Evolutionary conservation across 53 echinoderm and acorn worm species (phyloP).

Genomic region (Holothuria scabra): DNA sequence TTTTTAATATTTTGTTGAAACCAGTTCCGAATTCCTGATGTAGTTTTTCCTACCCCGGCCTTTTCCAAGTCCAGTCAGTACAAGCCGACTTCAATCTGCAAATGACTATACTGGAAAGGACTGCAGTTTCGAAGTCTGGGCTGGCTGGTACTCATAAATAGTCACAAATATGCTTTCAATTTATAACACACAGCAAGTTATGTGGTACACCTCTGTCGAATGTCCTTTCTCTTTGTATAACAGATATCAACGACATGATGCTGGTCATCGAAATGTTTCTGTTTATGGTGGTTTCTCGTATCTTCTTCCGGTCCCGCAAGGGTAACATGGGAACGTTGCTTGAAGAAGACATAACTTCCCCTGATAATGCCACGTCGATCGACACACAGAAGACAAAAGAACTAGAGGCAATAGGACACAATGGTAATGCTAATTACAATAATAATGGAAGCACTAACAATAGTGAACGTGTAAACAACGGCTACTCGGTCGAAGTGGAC

Average conservation of each 20-base stretch:
- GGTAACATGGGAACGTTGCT: constrained; percentile 59
- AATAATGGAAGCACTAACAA: constrained; percentile 17
- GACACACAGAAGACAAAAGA: not conserved
- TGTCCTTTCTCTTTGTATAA: not conserved
- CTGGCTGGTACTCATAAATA: too few relatives aligned
- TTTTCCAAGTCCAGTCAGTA: too few relatives aligned
- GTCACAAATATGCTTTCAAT: not conserved
- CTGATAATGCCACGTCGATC: not conserved
- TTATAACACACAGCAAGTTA: not conserved
- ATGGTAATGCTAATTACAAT: constrained; percentile 44
- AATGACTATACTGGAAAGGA: too few relatives aligned
- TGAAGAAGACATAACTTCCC: constrained; percentile 13
- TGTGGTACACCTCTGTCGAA: not conserved
- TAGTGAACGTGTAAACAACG: not conserved
- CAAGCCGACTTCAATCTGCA: too few relatives aligned
- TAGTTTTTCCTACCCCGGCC: too few relatives aligned
- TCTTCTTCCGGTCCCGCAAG: constrained; percentile 74
- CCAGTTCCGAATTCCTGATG: too few relatives aligned
- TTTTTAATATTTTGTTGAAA: too few relatives aligned
- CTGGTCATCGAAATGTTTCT: constrained; percentile 83
- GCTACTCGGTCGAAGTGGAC: not conserved
- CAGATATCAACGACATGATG: constrained; percentile 86
- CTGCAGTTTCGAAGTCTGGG: too few relatives aligned
- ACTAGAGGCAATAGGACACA: not conserved
- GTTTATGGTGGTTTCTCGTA: constrained; percentile 67